phyloP scores from a whole-genome alignment of 2,797 vertebrate genomes.

The Rhinichthys osculus region DNA sequence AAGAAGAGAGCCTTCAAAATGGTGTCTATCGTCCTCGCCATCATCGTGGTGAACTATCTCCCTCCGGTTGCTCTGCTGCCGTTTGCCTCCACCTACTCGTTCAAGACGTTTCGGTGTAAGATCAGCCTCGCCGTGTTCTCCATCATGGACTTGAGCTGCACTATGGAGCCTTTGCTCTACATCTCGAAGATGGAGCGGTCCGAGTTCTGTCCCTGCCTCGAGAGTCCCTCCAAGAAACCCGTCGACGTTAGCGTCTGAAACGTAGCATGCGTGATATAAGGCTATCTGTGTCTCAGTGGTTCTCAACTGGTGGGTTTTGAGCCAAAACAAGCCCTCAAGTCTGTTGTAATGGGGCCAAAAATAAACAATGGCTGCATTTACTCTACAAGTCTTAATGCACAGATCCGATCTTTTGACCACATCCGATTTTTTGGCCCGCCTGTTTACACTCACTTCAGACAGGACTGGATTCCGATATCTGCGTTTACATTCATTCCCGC shows the following conservation, averaged over 20 bases:
- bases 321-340: background rate
- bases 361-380: no score
- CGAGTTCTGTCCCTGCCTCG: constrained; percentile 55
- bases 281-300: background rate
- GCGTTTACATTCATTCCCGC: no score
- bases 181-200: constrained; percentile 72
- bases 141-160: constrained; percentile 82
- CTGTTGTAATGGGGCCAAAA: background rate
- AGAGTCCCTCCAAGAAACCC: constrained; percentile 31
- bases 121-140: constrained; percentile 73
- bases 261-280: background rate
- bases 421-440: no score
- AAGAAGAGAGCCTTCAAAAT: constrained; percentile 80
- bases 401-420: no score
- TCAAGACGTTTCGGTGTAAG: constrained; percentile 69
- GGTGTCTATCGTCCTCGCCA: constrained; percentile 75
- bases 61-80: constrained; percentile 77
- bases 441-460: no score
- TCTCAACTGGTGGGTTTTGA: no score
- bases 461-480: no score
- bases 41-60: constrained; percentile 77
- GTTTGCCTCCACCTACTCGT: constrained; percentile 71
- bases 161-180: constrained; percentile 79
- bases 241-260: constrained; percentile 49
- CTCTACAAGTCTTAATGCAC: no score